Evolutionary conservation across 2,797 vertebrate genomes (phyloP).

Genomic region (Pangasius djambal): DNA sequence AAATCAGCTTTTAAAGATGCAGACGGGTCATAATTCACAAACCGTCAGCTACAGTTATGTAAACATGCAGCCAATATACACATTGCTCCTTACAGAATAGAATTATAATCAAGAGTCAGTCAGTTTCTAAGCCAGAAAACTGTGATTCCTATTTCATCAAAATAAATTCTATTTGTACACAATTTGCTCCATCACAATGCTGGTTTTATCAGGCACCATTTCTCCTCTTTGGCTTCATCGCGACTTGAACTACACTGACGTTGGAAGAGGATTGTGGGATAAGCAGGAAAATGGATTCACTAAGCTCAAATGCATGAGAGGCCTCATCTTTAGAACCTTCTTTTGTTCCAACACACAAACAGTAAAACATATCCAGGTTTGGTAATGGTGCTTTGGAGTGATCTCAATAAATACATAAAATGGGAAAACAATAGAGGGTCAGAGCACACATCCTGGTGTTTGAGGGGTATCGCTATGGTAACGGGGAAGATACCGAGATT

Average conservation of each 20-base stretch:
- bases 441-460: slow-evolving; percentile 48
- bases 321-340: neutral
- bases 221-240: neutral
- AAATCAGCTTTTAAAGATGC: neutral
- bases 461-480: slow-evolving; percentile 36
- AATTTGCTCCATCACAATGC: neutral
- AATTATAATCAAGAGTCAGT: neutral
- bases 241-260: neutral
- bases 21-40: neutral
- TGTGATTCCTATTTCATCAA: neutral
- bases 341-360: neutral
- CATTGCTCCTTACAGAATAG: neutral
- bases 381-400: slow-evolving; percentile 5
- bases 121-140: neutral
- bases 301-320: neutral
- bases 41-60: neutral
- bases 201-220: neutral
- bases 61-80: neutral
- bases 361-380: neutral
- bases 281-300: neutral
- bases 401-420: slow-evolving; percentile 45
- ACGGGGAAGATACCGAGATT: slow-evolving; percentile 25
- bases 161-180: neutral
- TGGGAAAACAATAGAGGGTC: slow-evolving; percentile 47
- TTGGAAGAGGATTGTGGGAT: neutral